Evolutionary conservation across 2,113 vertebrate genomes (phyloP), one percentile per base, ranked within the genome.

Genomic region (Arenaria interpres): DNA sequence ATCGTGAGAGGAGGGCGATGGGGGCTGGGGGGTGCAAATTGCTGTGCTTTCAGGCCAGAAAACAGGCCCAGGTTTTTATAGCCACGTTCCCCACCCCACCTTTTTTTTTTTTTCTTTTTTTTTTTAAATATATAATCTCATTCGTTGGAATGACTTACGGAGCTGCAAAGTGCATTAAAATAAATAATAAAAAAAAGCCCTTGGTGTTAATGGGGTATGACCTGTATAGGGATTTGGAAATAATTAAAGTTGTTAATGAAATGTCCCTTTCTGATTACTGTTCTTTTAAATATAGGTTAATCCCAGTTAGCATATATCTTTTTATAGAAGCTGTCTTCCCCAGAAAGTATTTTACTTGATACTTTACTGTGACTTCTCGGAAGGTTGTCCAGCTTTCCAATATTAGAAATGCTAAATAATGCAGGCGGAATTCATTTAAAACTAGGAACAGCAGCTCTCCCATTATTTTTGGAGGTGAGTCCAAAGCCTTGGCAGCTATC

Each of bases 211-310:
- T 97, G 94, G 97, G 93, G 71, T 98, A 88, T 94, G 67, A 95
- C 97, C 94, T 92, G 83, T 90, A 96, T 95, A 96, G 98, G 97
- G 97, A 98, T 97, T 98, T 97, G 97, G 83, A 98, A 96, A 97
- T 97, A 98, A 98, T 98, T 98, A 95, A 97, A 96, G 88, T 74
- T 96, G 71, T 66, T 97, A 98, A 97, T 97, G 92, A 97, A 92
- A 90, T 85, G 32, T 97, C 93, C 86, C 90, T 95, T 96, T 96
- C 94, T 92, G 94, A 97, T 96, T 85, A 74, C 90, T 92, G 50
- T 90, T 95, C 88, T 94, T 88, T 95, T 95, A 97, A 98, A 98
- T 97, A 96, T 98, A 97, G 98, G 82, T 88, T 94, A 93, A 85
- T 95, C 83, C 83, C 92, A 88, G 83, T 97, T 95, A 93, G 87